Conservation (phyloP, 2,113 vertebrate species). For the Pungitius pungitius region DNA sequence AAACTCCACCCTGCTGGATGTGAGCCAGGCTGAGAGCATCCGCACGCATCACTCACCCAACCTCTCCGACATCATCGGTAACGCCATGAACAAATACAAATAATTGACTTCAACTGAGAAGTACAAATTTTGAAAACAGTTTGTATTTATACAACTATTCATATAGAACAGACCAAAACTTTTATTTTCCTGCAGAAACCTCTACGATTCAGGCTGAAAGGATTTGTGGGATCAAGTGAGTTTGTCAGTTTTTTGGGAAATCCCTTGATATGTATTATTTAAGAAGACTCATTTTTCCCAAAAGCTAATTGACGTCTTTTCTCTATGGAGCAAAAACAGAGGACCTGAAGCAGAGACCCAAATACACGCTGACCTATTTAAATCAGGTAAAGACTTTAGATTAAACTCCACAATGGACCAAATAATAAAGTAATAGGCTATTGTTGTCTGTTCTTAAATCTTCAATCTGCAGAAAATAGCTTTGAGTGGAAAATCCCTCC, state of each 20-base stretch:
- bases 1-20: slow-evolving; percentile 91
- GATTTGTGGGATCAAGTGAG: slow-evolving; percentile 46
- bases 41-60: slow-evolving; percentile 78
- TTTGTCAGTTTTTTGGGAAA: neutral
- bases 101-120: neutral
- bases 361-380: neutral
- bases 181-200: slow-evolving; percentile 59
- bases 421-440: neutral
- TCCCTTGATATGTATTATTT: neutral
- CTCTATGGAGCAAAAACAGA: slow-evolving; percentile 1
- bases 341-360: neutral
- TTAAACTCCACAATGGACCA: neutral
- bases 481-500: slow-evolving; percentile 5
- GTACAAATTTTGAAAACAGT: neutral
- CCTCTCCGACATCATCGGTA: slow-evolving; percentile 87
- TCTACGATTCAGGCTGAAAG: slow-evolving; percentile 34
- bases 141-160: neutral
- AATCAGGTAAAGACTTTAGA: slow-evolving; percentile 39
- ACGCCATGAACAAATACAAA: slow-evolving; percentile 8
- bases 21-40: slow-evolving; percentile 82
- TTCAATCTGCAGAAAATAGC: slow-evolving; percentile 14
- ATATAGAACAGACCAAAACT: neutral
- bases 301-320: neutral
- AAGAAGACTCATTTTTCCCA: neutral
- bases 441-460: neutral